Percentiles rank a stretch among this genome's conserved stretches.
These are phyloP conservation scores for Neolamprologus cancellatus DNA, from an alignment of 2,113 vertebrate genomes.

Conservation along the genomic window DNA sequence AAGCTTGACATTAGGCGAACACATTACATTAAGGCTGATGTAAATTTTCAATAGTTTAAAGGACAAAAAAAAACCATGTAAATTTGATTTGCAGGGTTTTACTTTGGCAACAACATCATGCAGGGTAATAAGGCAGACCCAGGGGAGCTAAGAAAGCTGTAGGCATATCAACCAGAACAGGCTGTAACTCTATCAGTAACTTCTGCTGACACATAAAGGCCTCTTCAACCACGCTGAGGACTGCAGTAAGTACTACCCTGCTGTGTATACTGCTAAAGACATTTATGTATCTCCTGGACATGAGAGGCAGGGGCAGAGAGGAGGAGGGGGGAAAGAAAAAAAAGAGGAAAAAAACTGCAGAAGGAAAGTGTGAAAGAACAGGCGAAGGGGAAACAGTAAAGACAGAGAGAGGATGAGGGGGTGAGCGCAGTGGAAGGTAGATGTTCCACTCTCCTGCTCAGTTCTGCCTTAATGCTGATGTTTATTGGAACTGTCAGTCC, in stretches of 20 bases:
- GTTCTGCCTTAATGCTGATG: conserved; percentile 52
- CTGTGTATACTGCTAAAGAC: background rate
- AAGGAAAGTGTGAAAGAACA: background rate
- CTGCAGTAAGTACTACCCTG: background rate
- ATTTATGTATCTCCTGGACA: background rate
- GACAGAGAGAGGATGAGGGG: background rate
- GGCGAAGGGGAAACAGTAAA: background rate
- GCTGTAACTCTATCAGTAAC: conserved; percentile 31
- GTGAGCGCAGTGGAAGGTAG: background rate
- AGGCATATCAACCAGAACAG: conserved; percentile 24
- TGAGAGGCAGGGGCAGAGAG: background rate
- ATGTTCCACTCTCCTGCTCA: conserved; percentile 16
- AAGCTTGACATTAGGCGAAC: background rate
- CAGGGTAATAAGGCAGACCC: background rate
- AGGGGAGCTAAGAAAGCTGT: conserved; percentile 4
- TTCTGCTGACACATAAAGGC: conserved; percentile 37
- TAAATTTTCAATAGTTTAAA: background rate
- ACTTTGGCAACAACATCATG: background rate
- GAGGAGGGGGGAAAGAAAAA: background rate
- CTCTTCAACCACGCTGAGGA: background rate
- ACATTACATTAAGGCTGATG: background rate
- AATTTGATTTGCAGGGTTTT: background rate
- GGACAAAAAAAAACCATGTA: background rate
- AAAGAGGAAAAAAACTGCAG: background rate
- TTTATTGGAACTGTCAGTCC: conserved; percentile 51